Conservation (phyloP, 1,140 invertebrate species). For the Liolophura sinensis region DNA sequence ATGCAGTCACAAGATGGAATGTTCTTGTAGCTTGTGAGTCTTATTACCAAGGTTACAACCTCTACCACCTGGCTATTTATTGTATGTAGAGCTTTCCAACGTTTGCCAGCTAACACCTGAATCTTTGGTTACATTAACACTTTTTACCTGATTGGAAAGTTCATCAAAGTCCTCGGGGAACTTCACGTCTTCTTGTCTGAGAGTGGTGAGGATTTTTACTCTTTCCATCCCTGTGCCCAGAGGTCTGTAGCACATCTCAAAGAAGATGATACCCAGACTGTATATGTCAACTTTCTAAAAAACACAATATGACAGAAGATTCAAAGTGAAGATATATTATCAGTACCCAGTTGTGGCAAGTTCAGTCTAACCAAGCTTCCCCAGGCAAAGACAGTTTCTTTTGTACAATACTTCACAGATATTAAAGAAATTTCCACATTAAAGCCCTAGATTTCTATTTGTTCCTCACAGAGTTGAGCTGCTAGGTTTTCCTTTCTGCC, state of each 20-base stretch:
- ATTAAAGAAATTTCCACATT: too few relatives aligned
- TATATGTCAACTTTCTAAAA: conserved; percentile 84
- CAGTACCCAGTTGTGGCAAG: too few relatives aligned
- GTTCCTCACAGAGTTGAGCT: too few relatives aligned
- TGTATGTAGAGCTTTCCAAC: background rate
- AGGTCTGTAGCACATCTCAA: conserved; percentile 82
- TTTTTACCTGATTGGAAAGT: conserved; percentile 42
- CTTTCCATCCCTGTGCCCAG: conserved; percentile 87
- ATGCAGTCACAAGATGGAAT: too few relatives aligned
- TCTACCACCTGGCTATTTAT: background rate
- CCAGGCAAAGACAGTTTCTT: too few relatives aligned
- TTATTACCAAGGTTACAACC: background rate
- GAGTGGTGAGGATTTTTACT: conserved; percentile 72
- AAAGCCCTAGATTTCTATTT: too few relatives aligned
- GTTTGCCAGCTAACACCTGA: background rate
- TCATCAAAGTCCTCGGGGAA: conserved; percentile 69
- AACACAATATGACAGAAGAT: conserved; percentile 7
- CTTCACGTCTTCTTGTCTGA: conserved; percentile 70
- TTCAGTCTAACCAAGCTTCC: too few relatives aligned
- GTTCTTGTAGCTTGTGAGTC: background rate
- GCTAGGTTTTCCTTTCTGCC: too few relatives aligned
- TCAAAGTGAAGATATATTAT: too few relatives aligned
- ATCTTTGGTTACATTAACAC: too few relatives aligned
- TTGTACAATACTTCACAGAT: too few relatives aligned
- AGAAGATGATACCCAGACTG: conserved; percentile 60